These are phyloP conservation scores for Mactromeris polynyma DNA, from an alignment of 2,888 invertebrate species.

Conservation along the genomic window DNA sequence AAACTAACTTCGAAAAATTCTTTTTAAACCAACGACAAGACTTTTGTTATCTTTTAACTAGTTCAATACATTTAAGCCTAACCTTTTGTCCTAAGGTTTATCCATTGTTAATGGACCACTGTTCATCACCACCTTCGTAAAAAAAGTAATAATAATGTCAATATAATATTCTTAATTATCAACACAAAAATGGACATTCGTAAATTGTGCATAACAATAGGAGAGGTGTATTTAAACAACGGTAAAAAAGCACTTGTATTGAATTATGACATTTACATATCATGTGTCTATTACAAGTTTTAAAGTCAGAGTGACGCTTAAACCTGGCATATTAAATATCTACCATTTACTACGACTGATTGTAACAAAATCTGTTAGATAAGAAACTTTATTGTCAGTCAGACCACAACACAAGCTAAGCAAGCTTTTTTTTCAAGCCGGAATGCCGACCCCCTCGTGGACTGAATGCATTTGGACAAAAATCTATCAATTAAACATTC, in stretches of 20 bases:
- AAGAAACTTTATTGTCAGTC: slow-evolving; percentile 42
- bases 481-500: slow-evolving; percentile 13
- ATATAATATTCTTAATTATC: slow-evolving; percentile 4
- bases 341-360: slow-evolving; percentile 31
- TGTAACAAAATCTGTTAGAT: slow-evolving; percentile 38
- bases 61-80: neutral
- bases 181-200: neutral
- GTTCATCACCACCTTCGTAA: neutral
- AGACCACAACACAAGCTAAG: slow-evolving; percentile 12
- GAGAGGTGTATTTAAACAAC: slow-evolving; percentile 45
- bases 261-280: slow-evolving; percentile 44
- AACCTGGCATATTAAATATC: slow-evolving; percentile 35
- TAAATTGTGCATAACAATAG: slow-evolving; percentile 29
- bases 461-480: neutral
- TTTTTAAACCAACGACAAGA: neutral
- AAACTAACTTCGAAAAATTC: slow-evolving; percentile 13
- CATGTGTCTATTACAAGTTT: slow-evolving; percentile 19
- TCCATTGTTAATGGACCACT: neutral
- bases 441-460: neutral
- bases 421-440: neutral
- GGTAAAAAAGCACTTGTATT: slow-evolving; percentile 46
- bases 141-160: slow-evolving; percentile 4
- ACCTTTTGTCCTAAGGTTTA: neutral
- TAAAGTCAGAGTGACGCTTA: slow-evolving; percentile 41
- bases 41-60: slow-evolving; percentile 14